Conservation (phyloP, 1,140 invertebrate genomes). For the Aporrectodea caliginosa region DNA sequence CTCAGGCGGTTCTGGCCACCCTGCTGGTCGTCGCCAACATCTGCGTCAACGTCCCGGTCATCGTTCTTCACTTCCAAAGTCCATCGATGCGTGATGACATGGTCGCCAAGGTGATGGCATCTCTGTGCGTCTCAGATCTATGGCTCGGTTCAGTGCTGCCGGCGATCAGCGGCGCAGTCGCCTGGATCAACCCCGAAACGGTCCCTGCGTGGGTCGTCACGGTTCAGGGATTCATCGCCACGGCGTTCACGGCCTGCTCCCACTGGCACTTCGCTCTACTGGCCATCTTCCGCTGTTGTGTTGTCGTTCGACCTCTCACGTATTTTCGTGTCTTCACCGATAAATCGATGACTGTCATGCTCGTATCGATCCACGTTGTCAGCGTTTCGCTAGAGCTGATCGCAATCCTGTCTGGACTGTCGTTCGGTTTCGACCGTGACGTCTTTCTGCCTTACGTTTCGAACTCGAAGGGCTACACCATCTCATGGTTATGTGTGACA, state of each 20-base stretch:
- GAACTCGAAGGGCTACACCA: background rate
- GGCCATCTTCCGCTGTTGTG: background rate
- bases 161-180: background rate
- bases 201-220: background rate
- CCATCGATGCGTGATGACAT: background rate
- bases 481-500: background rate
- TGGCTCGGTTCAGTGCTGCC: background rate
- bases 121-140: background rate
- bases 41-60: background rate
- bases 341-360: background rate
- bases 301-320: background rate
- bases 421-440: background rate
- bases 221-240: background rate
- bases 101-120: background rate
- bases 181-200: background rate
- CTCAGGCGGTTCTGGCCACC: too few relatives aligned
- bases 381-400: background rate
- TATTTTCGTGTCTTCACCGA: background rate
- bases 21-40: too few relatives aligned
- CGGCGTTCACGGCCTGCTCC: background rate
- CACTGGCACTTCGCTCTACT: background rate
- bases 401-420: background rate
- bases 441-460: background rate
- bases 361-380: background rate
- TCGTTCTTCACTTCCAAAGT: background rate